phyloP scores from a whole-genome alignment of 2,113 vertebrate genomes.

The Balaenoptera acutorostrata region DNA sequence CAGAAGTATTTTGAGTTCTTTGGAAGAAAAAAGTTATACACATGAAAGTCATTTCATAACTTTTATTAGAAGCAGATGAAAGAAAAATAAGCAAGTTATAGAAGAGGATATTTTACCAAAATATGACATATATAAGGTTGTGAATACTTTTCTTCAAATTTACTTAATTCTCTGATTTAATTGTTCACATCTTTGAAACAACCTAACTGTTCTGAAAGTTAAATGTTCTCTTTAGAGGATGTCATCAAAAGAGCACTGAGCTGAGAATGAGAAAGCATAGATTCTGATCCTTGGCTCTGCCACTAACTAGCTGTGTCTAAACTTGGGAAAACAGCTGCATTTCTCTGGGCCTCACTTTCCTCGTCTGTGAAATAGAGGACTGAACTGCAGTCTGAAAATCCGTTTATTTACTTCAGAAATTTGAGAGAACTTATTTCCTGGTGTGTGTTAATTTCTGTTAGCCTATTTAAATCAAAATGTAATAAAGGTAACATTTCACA shows the following conservation, averaged over 20 bases:
- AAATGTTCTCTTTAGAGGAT: background rate
- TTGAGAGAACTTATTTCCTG: background rate
- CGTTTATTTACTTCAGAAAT: background rate
- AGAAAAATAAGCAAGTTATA: background rate
- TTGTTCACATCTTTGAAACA: background rate
- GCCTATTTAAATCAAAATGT: background rate
- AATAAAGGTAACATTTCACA: background rate
- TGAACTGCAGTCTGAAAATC: background rate
- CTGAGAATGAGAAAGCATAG: background rate
- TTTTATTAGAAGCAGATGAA: background rate
- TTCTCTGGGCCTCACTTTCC: background rate
- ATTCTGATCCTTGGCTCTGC: background rate
- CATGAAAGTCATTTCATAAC: background rate
- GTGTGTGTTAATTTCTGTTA: background rate
- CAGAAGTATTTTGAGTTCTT: background rate
- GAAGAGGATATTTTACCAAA: background rate
- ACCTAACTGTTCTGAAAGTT: background rate
- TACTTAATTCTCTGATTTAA: background rate
- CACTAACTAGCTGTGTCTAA: background rate
- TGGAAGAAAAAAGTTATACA: background rate
- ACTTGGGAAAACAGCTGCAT: background rate
- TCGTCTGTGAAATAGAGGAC: background rate
- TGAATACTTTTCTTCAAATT: constrained; percentile 9
- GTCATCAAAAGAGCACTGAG: background rate
- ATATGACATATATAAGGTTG: background rate